Base-by-base conservation (phyloP, 1,140 invertebrate species). In the Adoxophyes honmai region DNA sequence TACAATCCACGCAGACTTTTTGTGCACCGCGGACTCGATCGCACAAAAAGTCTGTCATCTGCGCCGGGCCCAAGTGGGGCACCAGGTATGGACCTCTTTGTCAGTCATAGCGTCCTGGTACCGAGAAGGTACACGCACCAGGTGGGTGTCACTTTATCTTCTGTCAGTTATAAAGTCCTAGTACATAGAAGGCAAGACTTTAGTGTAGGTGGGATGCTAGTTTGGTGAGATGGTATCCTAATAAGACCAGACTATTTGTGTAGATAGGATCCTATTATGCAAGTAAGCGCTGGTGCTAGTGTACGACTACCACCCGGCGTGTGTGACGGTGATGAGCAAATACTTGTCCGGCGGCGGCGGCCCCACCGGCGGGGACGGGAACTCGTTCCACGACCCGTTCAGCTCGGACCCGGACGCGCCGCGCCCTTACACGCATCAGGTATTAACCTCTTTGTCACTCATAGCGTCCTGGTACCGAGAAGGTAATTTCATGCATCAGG, bases 251-350 rank as follows among this genome's bases (percentile, higher is more conserved):
- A n/a, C n/a, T n/a, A n/a, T n/a, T n/a, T n/a, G n/a, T n/a, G n/a
- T n/a, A n/a, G n/a, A n/a, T n/a, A n/a, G n/a, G n/a, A n/a, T n/a
- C n/a, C n/a, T n/a, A n/a, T n/a, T n/a, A n/a, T n/a, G n/a, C n/a
- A n/a, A n/a, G n/a, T n/a, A n/a, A 98, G 97, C 98, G 52, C 94
- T 99, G 89, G 93, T 99, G 66, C 97, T 99, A 90, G 97, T 98
- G 48, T 99, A 98, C 87, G 97, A 99, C 80, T 99, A 97, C 84
- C 96, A 97, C 90, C 95, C 98, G 21, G 94, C 94, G 28, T 95
- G 97, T 42, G 94, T 96, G 71, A 98, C 97, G 0, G 83, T 99
- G 58, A 92, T 97, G 88, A 91, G 92, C 57, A 94, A 95, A 76
- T 97, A 98, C 89, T 57, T 90, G 16, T 66, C 68, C 1, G 68